A percentile compares a stretch with the other conserved stretches of the same genome.
phyloP scores from a whole-genome alignment of 2,113 vertebrate species.

The Phalacrocorax carbo region DNA sequence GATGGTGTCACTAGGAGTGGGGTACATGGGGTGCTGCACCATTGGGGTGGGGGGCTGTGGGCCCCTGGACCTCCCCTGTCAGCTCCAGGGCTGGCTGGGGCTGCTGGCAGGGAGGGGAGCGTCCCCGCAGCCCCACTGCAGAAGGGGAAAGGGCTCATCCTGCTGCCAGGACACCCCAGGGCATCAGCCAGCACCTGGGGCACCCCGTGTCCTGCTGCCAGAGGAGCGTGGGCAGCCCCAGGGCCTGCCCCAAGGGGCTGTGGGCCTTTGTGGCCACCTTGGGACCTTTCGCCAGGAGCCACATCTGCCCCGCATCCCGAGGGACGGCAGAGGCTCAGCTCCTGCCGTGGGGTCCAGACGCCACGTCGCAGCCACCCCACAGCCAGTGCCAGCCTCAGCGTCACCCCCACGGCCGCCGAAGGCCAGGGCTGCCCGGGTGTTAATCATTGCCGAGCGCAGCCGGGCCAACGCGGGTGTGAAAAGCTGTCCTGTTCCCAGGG shows the following conservation, averaged over 20 bases:
- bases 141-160: not conserved
- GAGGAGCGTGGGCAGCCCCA: not conserved
- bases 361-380: rapidly evolving
- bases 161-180: rapidly evolving
- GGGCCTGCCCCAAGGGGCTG: not conserved
- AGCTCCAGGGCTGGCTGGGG: not conserved
- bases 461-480: rapidly evolving
- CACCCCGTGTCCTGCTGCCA: not conserved
- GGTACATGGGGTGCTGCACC: not conserved
- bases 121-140: not conserved
- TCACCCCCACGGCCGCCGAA: not conserved
- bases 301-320: not conserved
- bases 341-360: rapidly evolving
- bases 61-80: too few relatives aligned
- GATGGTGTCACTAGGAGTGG: not conserved
- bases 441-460: not conserved
- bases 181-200: not conserved
- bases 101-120: not conserved
- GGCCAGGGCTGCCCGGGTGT: not conserved
- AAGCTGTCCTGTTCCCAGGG: not conserved
- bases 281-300: not conserved
- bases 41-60: rapidly evolving
- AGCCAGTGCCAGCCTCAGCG: not conserved
- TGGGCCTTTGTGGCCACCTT: not conserved
- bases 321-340: not conserved